Evolutionary conservation across 2,888 invertebrate species (phyloP).

Genomic region (Branchinecta sandiegonensis): DNA sequence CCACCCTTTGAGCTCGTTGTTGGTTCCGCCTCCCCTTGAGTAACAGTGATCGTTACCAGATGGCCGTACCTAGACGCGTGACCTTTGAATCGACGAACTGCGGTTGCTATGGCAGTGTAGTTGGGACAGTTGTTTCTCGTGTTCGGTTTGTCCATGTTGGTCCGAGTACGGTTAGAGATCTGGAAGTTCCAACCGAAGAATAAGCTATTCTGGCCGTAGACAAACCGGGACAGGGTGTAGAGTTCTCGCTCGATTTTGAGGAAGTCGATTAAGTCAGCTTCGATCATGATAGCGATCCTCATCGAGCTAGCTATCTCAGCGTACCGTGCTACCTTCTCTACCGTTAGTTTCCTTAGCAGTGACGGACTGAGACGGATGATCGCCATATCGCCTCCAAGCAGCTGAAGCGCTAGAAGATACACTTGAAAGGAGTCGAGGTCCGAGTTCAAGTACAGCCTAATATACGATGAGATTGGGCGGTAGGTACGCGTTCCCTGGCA

Average conservation of each 20-base stretch:
- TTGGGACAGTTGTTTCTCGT: not conserved
- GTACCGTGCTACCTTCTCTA: not conserved
- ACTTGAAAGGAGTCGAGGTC: slow-evolving; percentile 14
- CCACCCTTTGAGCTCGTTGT: not conserved
- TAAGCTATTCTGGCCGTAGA: not conserved
- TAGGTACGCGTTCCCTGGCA: not conserved
- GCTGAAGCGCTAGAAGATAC: not conserved
- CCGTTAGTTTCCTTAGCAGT: not conserved
- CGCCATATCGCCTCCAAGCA: not conserved
- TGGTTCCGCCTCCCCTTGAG: not conserved
- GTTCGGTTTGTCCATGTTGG: not conserved
- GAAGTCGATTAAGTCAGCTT: not conserved
- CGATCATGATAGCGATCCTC: not conserved
- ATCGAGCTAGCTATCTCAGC: not conserved
- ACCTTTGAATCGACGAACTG: not conserved
- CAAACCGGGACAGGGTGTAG: not conserved
- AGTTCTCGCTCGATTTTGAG: not conserved
- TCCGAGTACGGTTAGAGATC: not conserved
- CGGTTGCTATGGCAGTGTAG: not conserved
- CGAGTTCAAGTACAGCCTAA: not conserved
- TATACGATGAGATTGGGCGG: not conserved
- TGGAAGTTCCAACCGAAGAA: not conserved
- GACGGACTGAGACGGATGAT: not conserved
- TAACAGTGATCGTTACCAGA: slow-evolving; percentile 3
- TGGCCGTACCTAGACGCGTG: not conserved